Base-by-base conservation (phyloP, 2,797 vertebrate genomes). In the Spea hammondii region DNA sequence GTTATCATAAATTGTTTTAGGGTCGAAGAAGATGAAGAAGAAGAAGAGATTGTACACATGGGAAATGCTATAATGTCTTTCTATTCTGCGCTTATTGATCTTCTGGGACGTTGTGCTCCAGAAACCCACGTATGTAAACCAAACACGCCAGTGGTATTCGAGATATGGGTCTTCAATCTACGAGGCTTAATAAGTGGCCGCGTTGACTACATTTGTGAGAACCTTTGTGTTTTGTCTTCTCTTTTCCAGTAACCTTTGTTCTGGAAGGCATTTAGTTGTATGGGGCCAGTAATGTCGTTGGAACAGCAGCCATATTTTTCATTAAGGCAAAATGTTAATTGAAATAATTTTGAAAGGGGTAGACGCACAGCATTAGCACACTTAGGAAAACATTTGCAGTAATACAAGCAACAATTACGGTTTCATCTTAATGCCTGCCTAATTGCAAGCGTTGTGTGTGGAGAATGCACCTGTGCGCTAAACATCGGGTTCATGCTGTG, bases 61-160 rank as follows among this genome's bases (percentile, higher is more conserved):
- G 98, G 98, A 83, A 98, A 99, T 62, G 96, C 98, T 69, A 99
- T 99, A 82, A 96, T 99, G 96, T 99, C 98, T 0, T 99, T 99
- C 90, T 99, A 99, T 86, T 98, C 97, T 0, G 98, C 97, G 4
- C 96, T 99, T 66, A 99, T 99, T 70, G 98, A 99, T 87, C 93
- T 99, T 64, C 89, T 99, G 87, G 98, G 97, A 77, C 97, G 98
- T 47, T 99, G 98, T 83, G 98, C 98, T 70, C 98, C 98, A 65
- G 98, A 99, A 92, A 94, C 96, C 94, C 98, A 99, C 17, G 98
- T 99, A 89, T 85, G 97, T 91, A 69, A 69, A 14, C 14, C 7
- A 32, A 32, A 32, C 32, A 32, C 32, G 3, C 32, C 2, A 1
- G 32, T 32, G 32, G 32, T 32, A 32, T 32, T 32, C 3, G 32